Evolutionary conservation across 2,888 invertebrate species (phyloP), one percentile per base, ranked within the genome.

Genomic region (Laothoe populi): DNA sequence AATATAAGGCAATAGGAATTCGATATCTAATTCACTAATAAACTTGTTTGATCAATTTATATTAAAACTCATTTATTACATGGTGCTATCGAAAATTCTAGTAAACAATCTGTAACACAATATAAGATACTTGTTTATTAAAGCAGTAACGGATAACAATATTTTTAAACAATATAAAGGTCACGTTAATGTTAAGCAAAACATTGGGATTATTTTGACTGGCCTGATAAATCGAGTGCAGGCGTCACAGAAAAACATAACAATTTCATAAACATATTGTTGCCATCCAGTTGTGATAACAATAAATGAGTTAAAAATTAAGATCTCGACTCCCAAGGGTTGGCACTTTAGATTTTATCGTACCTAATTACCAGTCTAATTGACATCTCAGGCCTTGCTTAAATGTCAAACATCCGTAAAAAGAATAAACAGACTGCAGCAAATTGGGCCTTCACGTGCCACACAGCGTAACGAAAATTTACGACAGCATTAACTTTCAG

Each of bases 321-420:
- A 26, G 7, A 16, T n/a, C n/a, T 31, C 44, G 19, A 44, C 4
- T 44, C 19, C 19, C 44, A 44, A 44, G 44, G 44, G 19, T 44
- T 44, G 44, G 19, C 13, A 31, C 19, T 53, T 31, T 11, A 75
- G 78, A 81, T 80, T 68, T 68, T 77, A 81, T 81, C 81, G 64
- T 70, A 67, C 70, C 74, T 76, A 79, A 81, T 79, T 81, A 73
- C 72, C 64, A 70, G 69, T 71, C 75, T 79, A 81, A 84, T 84
- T 80, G 79, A 77, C 78, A 79, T 73, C 69, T 74, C 67, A 70
- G 63, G 70, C 76, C 72, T 69, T 64, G 69, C 64, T 75, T 72
- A 68, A 70, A 75, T 73, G 71, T 70, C 72, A 72, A 67, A 72
- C 77, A 72, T 73, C 72, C 70, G 72, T 67, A 74, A 71, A 76